These are phyloP conservation scores for Ptychochromis oligacanthus DNA, from an alignment of 2,113 vertebrate species.

Conservation along the genomic window DNA sequence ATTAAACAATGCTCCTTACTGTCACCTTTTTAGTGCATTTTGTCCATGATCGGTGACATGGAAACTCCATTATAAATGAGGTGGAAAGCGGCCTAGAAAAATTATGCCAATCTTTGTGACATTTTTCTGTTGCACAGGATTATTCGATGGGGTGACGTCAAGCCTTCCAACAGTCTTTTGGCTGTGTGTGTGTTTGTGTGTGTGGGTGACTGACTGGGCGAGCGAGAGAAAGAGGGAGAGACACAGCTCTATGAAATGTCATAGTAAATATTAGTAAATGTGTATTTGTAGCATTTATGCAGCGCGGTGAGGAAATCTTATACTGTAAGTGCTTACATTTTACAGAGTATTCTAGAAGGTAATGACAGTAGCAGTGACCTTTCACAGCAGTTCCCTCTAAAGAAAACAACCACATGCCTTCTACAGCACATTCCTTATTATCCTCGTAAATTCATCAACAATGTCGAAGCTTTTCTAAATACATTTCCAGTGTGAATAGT, in stretches of 20 bases:
- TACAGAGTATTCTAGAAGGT: background rate
- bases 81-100: background rate
- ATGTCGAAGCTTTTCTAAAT: background rate
- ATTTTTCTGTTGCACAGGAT: background rate
- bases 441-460: background rate
- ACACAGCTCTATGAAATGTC: background rate
- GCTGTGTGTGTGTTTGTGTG: background rate
- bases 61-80: background rate
- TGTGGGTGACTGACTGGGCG: background rate
- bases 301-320: background rate
- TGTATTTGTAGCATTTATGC: background rate
- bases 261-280: background rate
- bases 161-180: background rate
- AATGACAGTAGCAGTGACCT: background rate
- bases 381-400: background rate
- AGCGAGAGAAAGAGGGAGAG: background rate
- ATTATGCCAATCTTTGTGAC: background rate
- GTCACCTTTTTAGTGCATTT: background rate
- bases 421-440: background rate
- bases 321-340: background rate
- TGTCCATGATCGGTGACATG: background rate
- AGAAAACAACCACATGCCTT: background rate
- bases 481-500: too few species aligned
- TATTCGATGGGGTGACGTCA: constrained; percentile 14
- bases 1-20: background rate